phyloP scores from a whole-genome alignment of 2,888 invertebrate genomes.

The Baronia brevicornis region DNA sequence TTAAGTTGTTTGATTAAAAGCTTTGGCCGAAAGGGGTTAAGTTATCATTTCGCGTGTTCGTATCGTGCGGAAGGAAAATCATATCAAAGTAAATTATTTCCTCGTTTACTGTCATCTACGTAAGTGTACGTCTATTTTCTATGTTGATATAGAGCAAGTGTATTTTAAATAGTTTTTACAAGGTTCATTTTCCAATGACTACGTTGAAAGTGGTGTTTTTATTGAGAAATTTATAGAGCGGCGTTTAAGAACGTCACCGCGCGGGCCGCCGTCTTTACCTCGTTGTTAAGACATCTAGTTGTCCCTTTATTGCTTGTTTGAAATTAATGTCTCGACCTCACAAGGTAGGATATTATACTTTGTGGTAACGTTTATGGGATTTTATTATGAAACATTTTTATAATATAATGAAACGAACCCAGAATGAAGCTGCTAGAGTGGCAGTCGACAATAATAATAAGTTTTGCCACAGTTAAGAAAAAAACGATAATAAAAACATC shows the following conservation, averaged over 20 bases:
- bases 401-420: constrained; percentile 35
- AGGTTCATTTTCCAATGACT: constrained; percentile 46
- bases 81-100: constrained; percentile 69
- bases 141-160: constrained; percentile 27
- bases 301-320: constrained; percentile 70
- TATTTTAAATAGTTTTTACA: constrained; percentile 34
- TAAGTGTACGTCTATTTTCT: constrained; percentile 50
- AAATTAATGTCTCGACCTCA: constrained; percentile 71
- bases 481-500: too few species aligned
- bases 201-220: constrained; percentile 41
- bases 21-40: constrained; percentile 39
- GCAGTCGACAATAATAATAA: too few species aligned
- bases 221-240: constrained; percentile 64
- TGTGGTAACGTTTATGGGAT: constrained; percentile 60
- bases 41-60: constrained; percentile 37
- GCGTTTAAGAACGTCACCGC: constrained; percentile 55
- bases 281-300: constrained; percentile 58
- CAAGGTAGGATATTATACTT: constrained; percentile 58
- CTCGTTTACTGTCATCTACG: constrained; percentile 53
- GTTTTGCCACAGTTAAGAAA: too few species aligned
- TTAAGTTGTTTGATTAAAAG: constrained; percentile 28
- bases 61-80: constrained; percentile 44
- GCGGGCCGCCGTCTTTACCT: constrained; percentile 27
- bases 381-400: constrained; percentile 61
- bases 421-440: constrained; percentile 4